Conservation (phyloP, 2,888 invertebrate genomes). For the Camptogramma bilineatum region DNA sequence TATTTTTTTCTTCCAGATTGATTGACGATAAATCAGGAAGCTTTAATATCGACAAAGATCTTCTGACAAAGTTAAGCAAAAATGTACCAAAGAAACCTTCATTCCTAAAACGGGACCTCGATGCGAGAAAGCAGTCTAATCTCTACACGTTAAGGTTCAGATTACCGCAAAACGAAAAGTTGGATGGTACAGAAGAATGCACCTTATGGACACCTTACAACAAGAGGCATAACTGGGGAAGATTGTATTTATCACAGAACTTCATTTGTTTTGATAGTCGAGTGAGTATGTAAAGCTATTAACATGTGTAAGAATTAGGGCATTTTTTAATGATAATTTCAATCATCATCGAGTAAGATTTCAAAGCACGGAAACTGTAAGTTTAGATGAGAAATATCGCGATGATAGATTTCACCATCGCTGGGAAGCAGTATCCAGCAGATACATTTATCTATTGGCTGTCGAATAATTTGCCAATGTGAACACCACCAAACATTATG, state of each 20-base stretch:
- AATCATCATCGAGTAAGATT: too few relatives aligned
- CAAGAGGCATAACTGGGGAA: constrained; percentile 94
- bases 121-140: constrained; percentile 97
- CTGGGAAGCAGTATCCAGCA: too few relatives aligned
- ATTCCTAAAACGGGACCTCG: constrained; percentile 96
- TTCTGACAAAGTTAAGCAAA: constrained; percentile 93
- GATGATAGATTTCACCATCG: too few relatives aligned
- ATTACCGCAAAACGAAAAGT: constrained; percentile 94
- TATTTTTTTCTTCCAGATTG: constrained; percentile 84
- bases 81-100: constrained; percentile 96
- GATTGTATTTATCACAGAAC: constrained; percentile 96
- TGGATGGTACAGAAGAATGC: constrained; percentile 97
- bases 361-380: too few relatives aligned
- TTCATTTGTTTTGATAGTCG: constrained; percentile 98
- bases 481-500: too few relatives aligned
- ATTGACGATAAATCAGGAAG: constrained; percentile 95
- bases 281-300: constrained; percentile 82
- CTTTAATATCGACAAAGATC: constrained; percentile 94
- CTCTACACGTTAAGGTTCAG: constrained; percentile 93
- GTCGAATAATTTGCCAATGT: too few relatives aligned
- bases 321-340: too few relatives aligned
- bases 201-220: constrained; percentile 98
- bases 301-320: too few relatives aligned
- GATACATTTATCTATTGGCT: too few relatives aligned
- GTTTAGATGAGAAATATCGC: too few relatives aligned